These are phyloP conservation scores for Gryllus bimaculatus DNA, from an alignment of 1,140 invertebrate species.

Conservation along the genomic window DNA sequence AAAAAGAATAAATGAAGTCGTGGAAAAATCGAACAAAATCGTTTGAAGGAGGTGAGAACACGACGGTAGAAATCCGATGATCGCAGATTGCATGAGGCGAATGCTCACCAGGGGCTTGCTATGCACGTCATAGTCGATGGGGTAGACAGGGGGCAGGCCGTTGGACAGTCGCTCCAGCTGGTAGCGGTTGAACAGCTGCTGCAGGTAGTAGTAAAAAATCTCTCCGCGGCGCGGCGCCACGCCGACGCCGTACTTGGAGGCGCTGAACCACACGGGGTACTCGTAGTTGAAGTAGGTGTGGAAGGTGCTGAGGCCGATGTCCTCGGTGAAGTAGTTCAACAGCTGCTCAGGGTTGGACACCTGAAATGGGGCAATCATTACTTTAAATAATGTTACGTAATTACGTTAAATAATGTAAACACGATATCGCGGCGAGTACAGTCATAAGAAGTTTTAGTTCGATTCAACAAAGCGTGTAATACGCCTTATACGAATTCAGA, in stretches of 20 bases:
- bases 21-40: no score
- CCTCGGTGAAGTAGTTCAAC: conserved; percentile 63
- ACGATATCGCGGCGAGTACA: no score
- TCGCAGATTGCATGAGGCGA: no score
- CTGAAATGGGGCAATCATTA: conserved; percentile 26
- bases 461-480: no score
- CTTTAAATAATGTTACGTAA: no score
- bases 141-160: conserved; percentile 10
- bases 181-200: conserved; percentile 53
- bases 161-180: conserved; percentile 58
- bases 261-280: conserved; percentile 52
- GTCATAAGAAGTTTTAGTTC: no score
- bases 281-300: conserved; percentile 55
- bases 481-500: no score
- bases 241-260: conserved; percentile 37
- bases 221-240: conserved; percentile 48
- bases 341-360: conserved; percentile 42
- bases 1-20: no score
- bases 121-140: conserved; percentile 46
- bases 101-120: neutral
- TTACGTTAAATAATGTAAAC: no score
- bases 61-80: no score
- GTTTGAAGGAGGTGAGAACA: no score
- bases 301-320: conserved; percentile 56
- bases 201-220: conserved; percentile 47